phyloP scores from a whole-genome alignment of 1,140 invertebrate genomes.

The Hydropsyche tenuis region DNA sequence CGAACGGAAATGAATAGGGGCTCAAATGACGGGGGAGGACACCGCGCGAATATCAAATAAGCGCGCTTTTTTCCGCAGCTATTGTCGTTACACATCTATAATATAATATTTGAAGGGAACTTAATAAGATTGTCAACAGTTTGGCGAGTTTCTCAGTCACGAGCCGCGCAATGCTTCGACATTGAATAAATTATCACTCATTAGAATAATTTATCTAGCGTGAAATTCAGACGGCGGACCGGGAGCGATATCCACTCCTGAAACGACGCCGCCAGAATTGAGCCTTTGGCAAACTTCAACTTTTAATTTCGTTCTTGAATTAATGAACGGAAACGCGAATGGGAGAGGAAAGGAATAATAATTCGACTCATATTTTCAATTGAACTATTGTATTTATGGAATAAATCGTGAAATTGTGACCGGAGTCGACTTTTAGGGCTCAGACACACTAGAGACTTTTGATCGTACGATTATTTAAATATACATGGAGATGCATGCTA shows the following conservation, averaged over 20 bases:
- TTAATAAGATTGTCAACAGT: constrained; percentile 33
- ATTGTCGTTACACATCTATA: not conserved
- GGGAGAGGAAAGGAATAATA: not conserved
- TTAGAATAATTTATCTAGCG: constrained; percentile 34
- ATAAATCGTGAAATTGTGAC: too few species aligned
- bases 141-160: constrained; percentile 16
- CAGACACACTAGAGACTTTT: too few species aligned
- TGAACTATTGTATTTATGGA: too few species aligned
- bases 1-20: not conserved
- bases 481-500: too few species aligned
- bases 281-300: not conserved
- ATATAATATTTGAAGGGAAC: not conserved
- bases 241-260: not conserved
- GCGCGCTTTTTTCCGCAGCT: not conserved
- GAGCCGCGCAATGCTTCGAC: constrained; percentile 16
- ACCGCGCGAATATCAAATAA: constrained; percentile 12
- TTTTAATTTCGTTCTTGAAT: constrained; percentile 16
- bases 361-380: too few species aligned
- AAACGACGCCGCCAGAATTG: not conserved
- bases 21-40: constrained; percentile 15
- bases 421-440: too few species aligned
- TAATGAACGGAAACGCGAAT: constrained; percentile 6
- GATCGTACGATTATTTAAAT: too few species aligned
- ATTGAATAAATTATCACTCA: constrained; percentile 35
- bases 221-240: constrained; percentile 8